Conservation (phyloP, 2,888 invertebrate species). For the Xestia c-nigrum region DNA sequence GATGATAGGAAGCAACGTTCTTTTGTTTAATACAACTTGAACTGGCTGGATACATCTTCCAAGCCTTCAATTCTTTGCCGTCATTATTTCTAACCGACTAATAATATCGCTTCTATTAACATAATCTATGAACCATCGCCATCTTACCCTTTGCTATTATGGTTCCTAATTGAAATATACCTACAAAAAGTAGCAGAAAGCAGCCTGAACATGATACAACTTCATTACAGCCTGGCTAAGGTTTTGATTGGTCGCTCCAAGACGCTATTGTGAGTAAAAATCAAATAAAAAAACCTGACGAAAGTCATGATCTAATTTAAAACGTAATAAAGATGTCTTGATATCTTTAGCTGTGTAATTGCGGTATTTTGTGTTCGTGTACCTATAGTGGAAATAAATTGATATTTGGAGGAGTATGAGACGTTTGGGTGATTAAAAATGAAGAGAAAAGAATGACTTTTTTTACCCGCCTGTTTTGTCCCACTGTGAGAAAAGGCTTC, state of each 20-base stretch:
- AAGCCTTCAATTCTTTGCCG: not conserved
- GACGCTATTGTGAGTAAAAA: slow-evolving; percentile 75
- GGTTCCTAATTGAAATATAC: slow-evolving; percentile 81
- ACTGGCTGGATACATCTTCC: no score
- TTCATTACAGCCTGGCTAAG: slow-evolving; percentile 75
- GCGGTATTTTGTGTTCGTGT: slow-evolving; percentile 11
- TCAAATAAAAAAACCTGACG: slow-evolving; percentile 69
- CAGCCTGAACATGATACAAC: slow-evolving; percentile 73
- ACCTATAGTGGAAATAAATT: not conserved
- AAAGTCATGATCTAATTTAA: slow-evolving; percentile 81
- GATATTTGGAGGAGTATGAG: not conserved
- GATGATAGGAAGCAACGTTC: no score
- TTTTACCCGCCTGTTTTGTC: no score
- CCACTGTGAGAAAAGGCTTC: no score
- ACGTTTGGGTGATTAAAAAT: no score
- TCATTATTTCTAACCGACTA: not conserved
- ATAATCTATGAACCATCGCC: slow-evolving; percentile 73
- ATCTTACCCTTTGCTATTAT: slow-evolving; percentile 81
- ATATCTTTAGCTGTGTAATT: slow-evolving; percentile 59
- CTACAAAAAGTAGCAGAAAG: slow-evolving; percentile 77
- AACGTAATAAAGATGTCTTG: slow-evolving; percentile 76
- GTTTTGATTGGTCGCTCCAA: slow-evolving; percentile 74
- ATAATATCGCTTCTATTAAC: slow-evolving; percentile 22
- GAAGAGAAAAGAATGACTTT: no score
- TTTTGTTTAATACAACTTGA: no score